Base-by-base conservation (phyloP, 2,888 invertebrate species). In the Luperina nickerlii region DNA sequence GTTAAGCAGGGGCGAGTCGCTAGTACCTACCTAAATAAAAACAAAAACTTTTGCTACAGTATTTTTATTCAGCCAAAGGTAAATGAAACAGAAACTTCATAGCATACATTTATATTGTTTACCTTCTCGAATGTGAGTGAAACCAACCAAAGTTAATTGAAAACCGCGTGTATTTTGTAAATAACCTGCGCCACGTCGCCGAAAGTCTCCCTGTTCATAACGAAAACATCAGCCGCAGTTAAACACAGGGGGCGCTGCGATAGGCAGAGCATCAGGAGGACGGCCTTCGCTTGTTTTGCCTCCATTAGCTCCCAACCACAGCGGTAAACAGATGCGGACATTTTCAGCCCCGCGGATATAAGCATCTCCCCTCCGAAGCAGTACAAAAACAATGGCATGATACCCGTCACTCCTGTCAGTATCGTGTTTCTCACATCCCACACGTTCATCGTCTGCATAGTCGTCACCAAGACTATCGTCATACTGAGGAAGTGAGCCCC, bases 101-200 rank as follows among this genome's bases (percentile, higher is more conserved):
- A 65, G 65, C 57, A 65, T 69, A 69, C 57, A 76, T 76, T 69
- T 13, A 78, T 65, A 79, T 65, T 78, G 42, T 79, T 62, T 69
- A 76, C 20, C 20, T 71, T 57, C 24, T 45, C 60, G 27, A 66
- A 54, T 69, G 62, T 74, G 75, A 65, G 65, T 65, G 24, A 54
- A 69, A 57, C 60, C 48, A 51, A 82, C 51, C 67, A 63, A 71
- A 38, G 75, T 91, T 90, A 95, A 89, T 95, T 94, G 85, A 94
- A 94, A 51, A 94, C 94, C 20, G 95, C 94, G 80, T 95, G 94
- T 86, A 95, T 93, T 90, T 94, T 94, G 79, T 95, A 95, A 71
- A 95, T 90, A 45, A 94, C 91, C 86, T 94, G 94, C 1, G 90
- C 93, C 8, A 95, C 91, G 27, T 92, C 85, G 0, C 93, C 94